phyloP scores from a whole-genome alignment of 2,888 invertebrate species.

The Aphidius colemani region DNA sequence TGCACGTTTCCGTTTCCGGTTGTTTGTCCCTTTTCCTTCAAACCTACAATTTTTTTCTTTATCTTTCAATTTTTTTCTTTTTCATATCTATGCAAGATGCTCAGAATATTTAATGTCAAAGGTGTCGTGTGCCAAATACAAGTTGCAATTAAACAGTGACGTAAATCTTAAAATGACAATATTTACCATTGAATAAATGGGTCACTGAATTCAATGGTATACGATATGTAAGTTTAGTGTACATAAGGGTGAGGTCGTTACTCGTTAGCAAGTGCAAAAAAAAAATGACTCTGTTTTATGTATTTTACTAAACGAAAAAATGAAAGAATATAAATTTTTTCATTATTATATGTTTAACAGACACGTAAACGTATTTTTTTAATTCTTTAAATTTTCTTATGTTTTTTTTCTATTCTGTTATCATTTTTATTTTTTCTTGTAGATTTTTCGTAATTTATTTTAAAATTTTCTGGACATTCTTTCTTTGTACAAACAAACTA shows the following conservation, averaged over 20 bases:
- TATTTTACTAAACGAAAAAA: conserved; percentile 12
- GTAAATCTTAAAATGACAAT: conserved; percentile 5
- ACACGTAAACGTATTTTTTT: too few species aligned
- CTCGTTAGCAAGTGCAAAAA: too few species aligned
- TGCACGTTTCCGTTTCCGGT: not conserved
- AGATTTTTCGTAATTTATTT: conserved; percentile 15
- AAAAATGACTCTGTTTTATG: conserved; percentile 4
- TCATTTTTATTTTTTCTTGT: conserved; percentile 13
- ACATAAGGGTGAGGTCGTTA: not conserved
- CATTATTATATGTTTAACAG: too few species aligned
- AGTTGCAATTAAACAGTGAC: not conserved
- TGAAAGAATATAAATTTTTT: conserved; percentile 7
- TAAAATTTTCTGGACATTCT: conserved; percentile 15
- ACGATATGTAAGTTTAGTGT: not conserved
- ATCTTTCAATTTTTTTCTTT: not conserved
- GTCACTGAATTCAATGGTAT: not conserved
- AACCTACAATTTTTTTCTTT: not conserved
- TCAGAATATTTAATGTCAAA: conserved; percentile 1
- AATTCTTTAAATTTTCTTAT: not conserved
- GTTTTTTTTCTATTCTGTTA: conserved; percentile 1
- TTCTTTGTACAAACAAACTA: not conserved
- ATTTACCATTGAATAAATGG: conserved; percentile 1
- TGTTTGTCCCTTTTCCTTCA: not conserved
- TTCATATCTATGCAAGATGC: too few species aligned
- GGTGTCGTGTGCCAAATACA: conserved; percentile 3